Percentiles rank a stretch among this genome's conserved stretches.
Evolutionary conservation across 53 echinoderm and acorn worm species (phyloP).

Genomic region (Arbacia lixula): DNA sequence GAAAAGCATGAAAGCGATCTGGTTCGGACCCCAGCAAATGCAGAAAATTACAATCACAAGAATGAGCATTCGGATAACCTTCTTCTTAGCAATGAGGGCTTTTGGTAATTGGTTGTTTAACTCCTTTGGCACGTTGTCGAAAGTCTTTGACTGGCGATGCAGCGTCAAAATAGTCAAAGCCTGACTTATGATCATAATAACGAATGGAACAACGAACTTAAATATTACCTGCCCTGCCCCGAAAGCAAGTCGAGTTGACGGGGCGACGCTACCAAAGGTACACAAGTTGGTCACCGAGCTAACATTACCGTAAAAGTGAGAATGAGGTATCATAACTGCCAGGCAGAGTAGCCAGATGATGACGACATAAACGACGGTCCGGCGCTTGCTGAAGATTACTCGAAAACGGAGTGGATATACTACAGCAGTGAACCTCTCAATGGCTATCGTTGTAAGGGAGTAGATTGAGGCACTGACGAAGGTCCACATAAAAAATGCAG

Average conservation of each 20-base stretch:
- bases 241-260: background rate
- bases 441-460: conserved; percentile 1
- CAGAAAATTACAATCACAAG: background rate
- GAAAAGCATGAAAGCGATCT: conserved; percentile 11
- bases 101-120: background rate
- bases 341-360: conserved; percentile 7
- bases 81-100: background rate
- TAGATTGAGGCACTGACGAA: conserved; percentile 21
- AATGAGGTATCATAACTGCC: background rate
- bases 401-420: background rate
- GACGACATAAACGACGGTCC: background rate
- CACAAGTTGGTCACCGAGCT: background rate
- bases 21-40: conserved; percentile 8
- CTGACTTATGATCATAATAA: conserved; percentile 20
- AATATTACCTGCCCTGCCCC: conserved; percentile 6
- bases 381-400: conserved; percentile 5
- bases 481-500: conserved; percentile 4
- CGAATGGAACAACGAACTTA: conserved; percentile 6
- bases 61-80: background rate
- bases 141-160: conserved; percentile 21
- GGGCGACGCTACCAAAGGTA: background rate
- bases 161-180: conserved; percentile 2
- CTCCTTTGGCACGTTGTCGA: background rate
- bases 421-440: conserved; percentile 7
- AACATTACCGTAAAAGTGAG: conserved; percentile 10